These are phyloP conservation scores for Drosophila borborema DNA, from an alignment of 2,888 invertebrate genomes.

Conservation along the genomic window DNA sequence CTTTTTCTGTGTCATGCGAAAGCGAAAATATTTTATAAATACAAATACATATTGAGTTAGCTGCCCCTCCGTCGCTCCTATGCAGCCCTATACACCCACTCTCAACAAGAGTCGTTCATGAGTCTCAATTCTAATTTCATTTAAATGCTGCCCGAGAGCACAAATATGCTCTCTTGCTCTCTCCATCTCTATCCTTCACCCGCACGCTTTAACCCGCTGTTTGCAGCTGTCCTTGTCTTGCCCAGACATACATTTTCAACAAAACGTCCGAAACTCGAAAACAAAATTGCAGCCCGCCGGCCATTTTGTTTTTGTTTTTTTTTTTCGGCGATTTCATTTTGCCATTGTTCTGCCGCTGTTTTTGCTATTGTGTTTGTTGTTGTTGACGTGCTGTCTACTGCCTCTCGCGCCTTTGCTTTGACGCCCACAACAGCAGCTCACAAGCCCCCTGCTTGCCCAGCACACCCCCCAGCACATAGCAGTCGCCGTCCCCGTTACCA, in stretches of 20 bases:
- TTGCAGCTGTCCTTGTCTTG: slow-evolving; percentile 13
- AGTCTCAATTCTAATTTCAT: slow-evolving; percentile 76
- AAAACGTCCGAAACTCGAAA: slow-evolving; percentile 53
- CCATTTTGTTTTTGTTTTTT: slow-evolving; percentile 67
- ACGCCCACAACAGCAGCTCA: slow-evolving; percentile 37
- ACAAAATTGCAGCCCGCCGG: slow-evolving; percentile 64
- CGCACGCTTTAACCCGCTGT: background rate
- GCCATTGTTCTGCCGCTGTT: slow-evolving; percentile 51
- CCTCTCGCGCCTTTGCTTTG: slow-evolving; percentile 62
- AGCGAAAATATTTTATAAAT: slow-evolving; percentile 58
- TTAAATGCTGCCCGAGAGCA: slow-evolving; percentile 49
- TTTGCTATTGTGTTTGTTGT: slow-evolving; percentile 35
- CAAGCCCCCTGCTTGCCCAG: slow-evolving; percentile 17
- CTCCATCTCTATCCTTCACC: slow-evolving; percentile 1
- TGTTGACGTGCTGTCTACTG: slow-evolving; percentile 60
- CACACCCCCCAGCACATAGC: background rate
- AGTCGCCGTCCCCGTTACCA: slow-evolving; percentile 1
- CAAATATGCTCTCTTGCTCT: slow-evolving; percentile 7
- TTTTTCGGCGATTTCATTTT: slow-evolving; percentile 67
- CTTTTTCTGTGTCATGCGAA: slow-evolving; percentile 73
- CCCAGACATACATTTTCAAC: slow-evolving; percentile 18
- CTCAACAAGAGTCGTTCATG: slow-evolving; percentile 49
- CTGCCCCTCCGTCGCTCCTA: background rate
- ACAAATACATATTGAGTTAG: slow-evolving; percentile 45
- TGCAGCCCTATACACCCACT: slow-evolving; percentile 20